Conservation (phyloP, 1,140 invertebrate genomes). For the Eupristina koningsbergeri region DNA sequence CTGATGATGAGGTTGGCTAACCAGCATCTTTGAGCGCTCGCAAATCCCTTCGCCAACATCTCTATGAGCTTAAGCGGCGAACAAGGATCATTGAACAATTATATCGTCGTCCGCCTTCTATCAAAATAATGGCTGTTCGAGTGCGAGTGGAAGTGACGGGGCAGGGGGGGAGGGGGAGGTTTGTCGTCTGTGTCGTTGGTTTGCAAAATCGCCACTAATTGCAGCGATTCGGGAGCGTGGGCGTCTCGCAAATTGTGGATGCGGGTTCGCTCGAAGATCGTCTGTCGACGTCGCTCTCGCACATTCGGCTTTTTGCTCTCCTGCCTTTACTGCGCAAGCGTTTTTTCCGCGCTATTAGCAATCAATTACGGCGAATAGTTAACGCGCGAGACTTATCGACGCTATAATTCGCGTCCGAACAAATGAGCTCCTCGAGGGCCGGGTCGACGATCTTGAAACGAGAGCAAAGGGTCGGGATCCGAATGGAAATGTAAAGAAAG, state of each 20-base stretch:
- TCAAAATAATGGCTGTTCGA: neutral
- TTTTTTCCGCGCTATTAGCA: neutral
- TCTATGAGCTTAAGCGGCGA: too few relatives aligned
- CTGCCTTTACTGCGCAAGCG: neutral
- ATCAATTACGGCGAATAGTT: too few relatives aligned
- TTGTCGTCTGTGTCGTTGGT: neutral
- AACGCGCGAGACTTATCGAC: neutral
- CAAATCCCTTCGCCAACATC: neutral
- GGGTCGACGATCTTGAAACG: neutral
- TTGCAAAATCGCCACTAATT: conserved; percentile 46
- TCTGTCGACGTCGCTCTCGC: neutral
- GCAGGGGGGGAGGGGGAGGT: too few relatives aligned
- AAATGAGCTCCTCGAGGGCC: neutral
- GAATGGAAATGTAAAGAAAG: neutral
- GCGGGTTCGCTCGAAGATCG: neutral
- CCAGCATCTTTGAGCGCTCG: neutral
- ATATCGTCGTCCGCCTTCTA: neutral
- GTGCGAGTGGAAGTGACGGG: too few relatives aligned
- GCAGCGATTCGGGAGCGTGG: conserved; percentile 18
- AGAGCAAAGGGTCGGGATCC: neutral
- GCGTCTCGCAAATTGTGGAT: neutral
- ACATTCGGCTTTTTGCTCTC: neutral
- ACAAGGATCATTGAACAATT: conserved; percentile 10
- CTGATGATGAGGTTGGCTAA: neutral
- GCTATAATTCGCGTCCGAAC: neutral